A percentile compares a stretch with the other conserved stretches of the same genome.
Evolutionary conservation across 2,797 vertebrate genomes (phyloP).

Genomic region (Parauchenoglanis ngamensis): DNA sequence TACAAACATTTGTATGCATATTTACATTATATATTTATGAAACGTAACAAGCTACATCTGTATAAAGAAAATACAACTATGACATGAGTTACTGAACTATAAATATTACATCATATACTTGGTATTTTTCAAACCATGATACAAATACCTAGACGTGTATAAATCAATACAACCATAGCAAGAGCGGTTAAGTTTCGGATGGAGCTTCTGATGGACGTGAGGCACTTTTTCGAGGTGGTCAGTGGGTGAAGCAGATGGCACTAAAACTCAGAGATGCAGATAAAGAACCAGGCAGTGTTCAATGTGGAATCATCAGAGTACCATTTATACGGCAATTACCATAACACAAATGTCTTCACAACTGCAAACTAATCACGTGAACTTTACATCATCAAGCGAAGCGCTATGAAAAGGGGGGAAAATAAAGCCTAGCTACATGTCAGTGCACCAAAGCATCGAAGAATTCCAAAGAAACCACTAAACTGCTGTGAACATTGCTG

Average conservation of each 20-base stretch:
- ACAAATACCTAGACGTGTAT: conserved; percentile 76
- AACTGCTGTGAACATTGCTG: conserved; percentile 78
- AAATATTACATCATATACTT: conserved; percentile 88
- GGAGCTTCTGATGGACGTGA: conserved; percentile 87
- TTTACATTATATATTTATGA: conserved; percentile 94
- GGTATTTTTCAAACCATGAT: conserved; percentile 78
- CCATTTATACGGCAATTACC: conserved; percentile 81
- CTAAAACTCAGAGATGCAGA: conserved; percentile 74
- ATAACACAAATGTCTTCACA: conserved; percentile 66
- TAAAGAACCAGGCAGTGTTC: conserved; percentile 79
- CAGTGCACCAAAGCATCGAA: conserved; percentile 80
- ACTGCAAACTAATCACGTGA: conserved; percentile 80
- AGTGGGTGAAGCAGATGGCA: conserved; percentile 83
- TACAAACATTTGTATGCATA: conserved; percentile 94
- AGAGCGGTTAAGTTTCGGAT: conserved; percentile 82
- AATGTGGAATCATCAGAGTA: conserved; percentile 76
- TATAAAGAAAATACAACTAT: conserved; percentile 89
- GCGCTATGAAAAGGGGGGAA: conserved; percentile 70
- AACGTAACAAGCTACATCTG: conserved; percentile 88
- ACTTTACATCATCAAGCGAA: conserved; percentile 82
- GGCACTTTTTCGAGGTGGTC: conserved; percentile 93
- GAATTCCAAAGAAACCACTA: conserved; percentile 77
- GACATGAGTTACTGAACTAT: conserved; percentile 88
- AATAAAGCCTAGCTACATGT: conserved; percentile 71
- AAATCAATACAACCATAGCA: conserved; percentile 80